Conservation (phyloP, 2,797 vertebrate species). For the Cygnus olor region DNA sequence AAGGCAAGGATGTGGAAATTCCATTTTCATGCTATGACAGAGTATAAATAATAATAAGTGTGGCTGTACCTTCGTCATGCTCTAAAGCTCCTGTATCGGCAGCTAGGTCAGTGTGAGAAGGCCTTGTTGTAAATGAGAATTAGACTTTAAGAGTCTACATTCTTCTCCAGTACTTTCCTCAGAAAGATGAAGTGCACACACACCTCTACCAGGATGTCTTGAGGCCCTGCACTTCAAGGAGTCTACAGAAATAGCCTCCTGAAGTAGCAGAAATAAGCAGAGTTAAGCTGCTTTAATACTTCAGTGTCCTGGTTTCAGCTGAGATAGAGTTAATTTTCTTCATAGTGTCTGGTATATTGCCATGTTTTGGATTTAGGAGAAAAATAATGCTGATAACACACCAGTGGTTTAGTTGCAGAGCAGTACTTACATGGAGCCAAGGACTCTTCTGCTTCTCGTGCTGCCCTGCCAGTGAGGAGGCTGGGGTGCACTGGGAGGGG, state of each 20-base stretch:
- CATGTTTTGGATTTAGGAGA: too few relatives aligned
- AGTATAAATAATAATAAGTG: background rate
- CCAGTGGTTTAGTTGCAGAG: too few relatives aligned
- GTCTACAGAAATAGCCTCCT: background rate
- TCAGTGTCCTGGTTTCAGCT: background rate
- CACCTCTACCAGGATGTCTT: background rate
- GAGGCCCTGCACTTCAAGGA: background rate
- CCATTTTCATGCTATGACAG: background rate
- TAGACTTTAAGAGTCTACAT: background rate
- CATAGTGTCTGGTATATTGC: too few relatives aligned
- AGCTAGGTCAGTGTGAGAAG: background rate
- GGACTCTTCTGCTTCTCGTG: too few relatives aligned
- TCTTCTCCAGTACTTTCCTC: background rate
- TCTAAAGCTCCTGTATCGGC: background rate
- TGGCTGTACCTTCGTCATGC: background rate
- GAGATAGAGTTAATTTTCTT: too few relatives aligned
- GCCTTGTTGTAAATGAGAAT: background rate
- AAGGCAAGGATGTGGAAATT: background rate
- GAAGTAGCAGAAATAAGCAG: background rate
- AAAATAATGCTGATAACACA: too few relatives aligned
- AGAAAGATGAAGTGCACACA: background rate
- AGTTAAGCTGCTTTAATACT: background rate
- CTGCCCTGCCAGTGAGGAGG: too few relatives aligned
- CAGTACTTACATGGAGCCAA: too few relatives aligned
- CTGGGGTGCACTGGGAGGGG: too few relatives aligned